Conservation (phyloP, 2,888 invertebrate genomes). For the Argyresthia albistria region DNA sequence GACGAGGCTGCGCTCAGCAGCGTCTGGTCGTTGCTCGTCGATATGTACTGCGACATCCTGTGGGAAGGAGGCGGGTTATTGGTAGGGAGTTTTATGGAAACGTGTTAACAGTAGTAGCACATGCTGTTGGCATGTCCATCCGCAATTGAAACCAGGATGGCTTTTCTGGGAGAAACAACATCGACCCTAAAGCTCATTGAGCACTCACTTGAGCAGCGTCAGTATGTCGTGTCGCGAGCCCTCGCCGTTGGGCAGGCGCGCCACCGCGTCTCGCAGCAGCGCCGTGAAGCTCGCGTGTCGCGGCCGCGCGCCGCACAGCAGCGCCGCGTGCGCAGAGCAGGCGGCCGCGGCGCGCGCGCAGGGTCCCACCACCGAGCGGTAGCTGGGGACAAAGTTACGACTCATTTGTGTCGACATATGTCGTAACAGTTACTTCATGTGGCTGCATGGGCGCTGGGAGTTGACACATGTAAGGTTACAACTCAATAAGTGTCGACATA, state of each 20-base stretch:
- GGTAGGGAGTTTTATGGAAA: neutral
- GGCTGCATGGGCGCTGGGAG: too few species aligned
- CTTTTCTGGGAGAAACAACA: too few species aligned
- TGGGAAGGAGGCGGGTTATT: neutral
- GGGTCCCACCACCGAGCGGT: slow-evolving; percentile 47
- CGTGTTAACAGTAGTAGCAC: too few species aligned
- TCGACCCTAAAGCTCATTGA: neutral
- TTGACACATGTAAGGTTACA: too few species aligned
- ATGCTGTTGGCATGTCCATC: too few species aligned
- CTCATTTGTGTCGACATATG: too few species aligned
- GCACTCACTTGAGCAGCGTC: slow-evolving; percentile 77
- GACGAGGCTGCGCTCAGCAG: slow-evolving; percentile 90
- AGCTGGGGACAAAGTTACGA: too few species aligned
- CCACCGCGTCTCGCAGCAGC: slow-evolving; percentile 93
- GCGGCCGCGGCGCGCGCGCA: slow-evolving; percentile 26
- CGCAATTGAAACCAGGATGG: too few species aligned
- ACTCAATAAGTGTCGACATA: too few species aligned
- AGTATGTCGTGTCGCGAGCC: slow-evolving; percentile 94
- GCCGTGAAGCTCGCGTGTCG: slow-evolving; percentile 93
- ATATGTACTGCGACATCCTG: slow-evolving; percentile 75
- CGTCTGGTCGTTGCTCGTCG: slow-evolving; percentile 73
- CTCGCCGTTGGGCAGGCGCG: slow-evolving; percentile 94
- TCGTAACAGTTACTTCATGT: too few species aligned
- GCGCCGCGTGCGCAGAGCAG: slow-evolving; percentile 84
- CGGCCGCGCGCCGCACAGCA: slow-evolving; percentile 86